Conservation (phyloP, 1,140 invertebrate genomes). For the Listronotus bonariensis region DNA sequence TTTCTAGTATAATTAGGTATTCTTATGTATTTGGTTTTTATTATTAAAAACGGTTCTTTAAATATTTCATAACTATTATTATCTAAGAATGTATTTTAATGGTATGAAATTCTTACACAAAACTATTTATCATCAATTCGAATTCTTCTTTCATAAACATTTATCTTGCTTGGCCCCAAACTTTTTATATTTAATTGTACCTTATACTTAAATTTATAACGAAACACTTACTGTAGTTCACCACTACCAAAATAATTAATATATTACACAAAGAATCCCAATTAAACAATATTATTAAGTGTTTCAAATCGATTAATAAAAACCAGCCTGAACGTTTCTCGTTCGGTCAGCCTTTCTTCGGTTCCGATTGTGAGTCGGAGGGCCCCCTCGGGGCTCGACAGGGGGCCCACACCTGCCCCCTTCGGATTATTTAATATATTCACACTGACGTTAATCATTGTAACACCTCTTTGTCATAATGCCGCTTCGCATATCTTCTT, state of each 20-base stretch:
- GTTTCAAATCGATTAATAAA: constrained; percentile 34
- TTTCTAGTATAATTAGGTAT: too few relatives aligned
- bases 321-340: constrained; percentile 18
- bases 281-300: constrained; percentile 32
- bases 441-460: constrained; percentile 53
- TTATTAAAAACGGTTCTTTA: too few relatives aligned
- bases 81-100: too few relatives aligned
- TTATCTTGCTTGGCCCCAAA: too few relatives aligned
- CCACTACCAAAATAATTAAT: constrained; percentile 23
- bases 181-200: too few relatives aligned
- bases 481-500: constrained; percentile 34
- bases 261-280: constrained; percentile 18
- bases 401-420: constrained; percentile 50
- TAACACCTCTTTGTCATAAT: constrained; percentile 48
- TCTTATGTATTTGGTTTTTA: too few relatives aligned
- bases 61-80: too few relatives aligned
- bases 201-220: too few relatives aligned
- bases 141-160: too few relatives aligned
- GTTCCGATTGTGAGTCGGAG: constrained; percentile 29
- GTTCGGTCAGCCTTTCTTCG: constrained; percentile 24
- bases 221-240: too few relatives aligned
- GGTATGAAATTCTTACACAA: too few relatives aligned
- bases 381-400: constrained; percentile 39
- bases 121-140: too few relatives aligned
- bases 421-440: constrained; percentile 54